These are phyloP conservation scores for Cyclina sinensis DNA, from an alignment of 1,140 invertebrate species.

Conservation along the genomic window DNA sequence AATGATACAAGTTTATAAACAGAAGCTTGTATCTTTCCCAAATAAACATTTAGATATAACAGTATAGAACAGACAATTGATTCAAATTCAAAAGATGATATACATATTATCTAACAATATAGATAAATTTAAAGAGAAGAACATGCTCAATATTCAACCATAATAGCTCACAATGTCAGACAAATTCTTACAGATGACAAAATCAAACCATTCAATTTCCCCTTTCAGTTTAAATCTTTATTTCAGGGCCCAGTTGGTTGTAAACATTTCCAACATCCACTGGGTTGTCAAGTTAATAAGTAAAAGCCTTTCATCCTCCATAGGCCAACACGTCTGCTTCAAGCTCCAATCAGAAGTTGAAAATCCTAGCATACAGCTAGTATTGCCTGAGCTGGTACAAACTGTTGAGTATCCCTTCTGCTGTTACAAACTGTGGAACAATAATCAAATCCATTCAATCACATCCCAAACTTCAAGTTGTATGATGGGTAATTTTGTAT, in stretches of 20 bases:
- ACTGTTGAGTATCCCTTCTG: neutral
- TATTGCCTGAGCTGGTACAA: neutral
- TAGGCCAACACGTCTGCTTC: neutral
- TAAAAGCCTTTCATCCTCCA: neutral
- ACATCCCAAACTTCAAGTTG: neutral
- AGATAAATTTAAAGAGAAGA: too few relatives aligned
- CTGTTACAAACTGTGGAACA: slow-evolving; percentile 39
- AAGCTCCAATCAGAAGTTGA: too few relatives aligned
- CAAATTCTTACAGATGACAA: slow-evolving; percentile 6
- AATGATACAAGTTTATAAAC: too few relatives aligned
- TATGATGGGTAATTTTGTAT: neutral
- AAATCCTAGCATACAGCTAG: neutral
- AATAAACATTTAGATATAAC: too few relatives aligned
- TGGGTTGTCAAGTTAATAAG: neutral
- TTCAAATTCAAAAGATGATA: too few relatives aligned
- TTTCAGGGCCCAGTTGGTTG: neutral
- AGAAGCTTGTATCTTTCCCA: too few relatives aligned
- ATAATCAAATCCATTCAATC: slow-evolving; percentile 36
- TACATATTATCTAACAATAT: too few relatives aligned
- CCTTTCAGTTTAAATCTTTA: neutral
- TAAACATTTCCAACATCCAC: neutral
- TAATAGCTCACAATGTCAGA: neutral
- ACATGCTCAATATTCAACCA: too few relatives aligned
- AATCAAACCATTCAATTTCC: slow-evolving; percentile 13
- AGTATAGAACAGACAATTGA: too few relatives aligned